Conservation (phyloP, 2,888 invertebrate genomes). For the Resseliella maxima region DNA sequence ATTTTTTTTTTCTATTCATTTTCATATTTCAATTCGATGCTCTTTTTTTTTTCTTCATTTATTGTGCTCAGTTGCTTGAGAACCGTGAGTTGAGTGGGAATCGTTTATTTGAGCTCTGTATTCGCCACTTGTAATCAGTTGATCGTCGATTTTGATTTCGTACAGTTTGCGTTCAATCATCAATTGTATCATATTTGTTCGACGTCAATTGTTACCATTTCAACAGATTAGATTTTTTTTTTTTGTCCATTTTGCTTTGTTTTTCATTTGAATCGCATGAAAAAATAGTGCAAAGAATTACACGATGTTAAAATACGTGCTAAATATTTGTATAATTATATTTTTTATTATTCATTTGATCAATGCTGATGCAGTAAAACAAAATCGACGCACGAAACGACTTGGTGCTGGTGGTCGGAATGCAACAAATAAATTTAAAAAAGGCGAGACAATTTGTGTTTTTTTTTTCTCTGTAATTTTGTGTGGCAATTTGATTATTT, state of each 20-base stretch:
- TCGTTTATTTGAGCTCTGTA: constrained; percentile 28
- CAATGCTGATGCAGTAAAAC: constrained; percentile 17
- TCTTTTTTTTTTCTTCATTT: not conserved
- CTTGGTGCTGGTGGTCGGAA: not conserved
- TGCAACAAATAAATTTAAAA: constrained; percentile 36
- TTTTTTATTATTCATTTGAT: not conserved
- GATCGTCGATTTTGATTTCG: constrained; percentile 47
- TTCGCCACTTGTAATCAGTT: constrained; percentile 21
- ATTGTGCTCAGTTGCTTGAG: constrained; percentile 42
- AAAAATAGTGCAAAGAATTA: no score
- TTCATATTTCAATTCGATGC: not conserved
- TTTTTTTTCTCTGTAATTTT: not conserved
- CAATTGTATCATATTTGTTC: not conserved
- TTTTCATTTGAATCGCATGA: no score
- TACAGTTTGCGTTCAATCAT: not conserved
- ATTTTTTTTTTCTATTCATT: constrained; percentile 2
- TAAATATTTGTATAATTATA: not conserved
- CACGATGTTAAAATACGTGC: not conserved
- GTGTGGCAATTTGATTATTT: not conserved
- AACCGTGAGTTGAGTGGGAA: constrained; percentile 48
- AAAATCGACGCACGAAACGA: constrained; percentile 19
- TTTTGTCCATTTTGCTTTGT: not conserved
- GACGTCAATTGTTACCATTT: not conserved
- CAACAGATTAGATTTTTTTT: not conserved
- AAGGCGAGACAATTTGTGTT: constrained; percentile 21